Percentiles rank a stretch among this genome's conserved stretches.
Conservation (phyloP, 1,140 invertebrate genomes). For the Atta texana region DNA sequence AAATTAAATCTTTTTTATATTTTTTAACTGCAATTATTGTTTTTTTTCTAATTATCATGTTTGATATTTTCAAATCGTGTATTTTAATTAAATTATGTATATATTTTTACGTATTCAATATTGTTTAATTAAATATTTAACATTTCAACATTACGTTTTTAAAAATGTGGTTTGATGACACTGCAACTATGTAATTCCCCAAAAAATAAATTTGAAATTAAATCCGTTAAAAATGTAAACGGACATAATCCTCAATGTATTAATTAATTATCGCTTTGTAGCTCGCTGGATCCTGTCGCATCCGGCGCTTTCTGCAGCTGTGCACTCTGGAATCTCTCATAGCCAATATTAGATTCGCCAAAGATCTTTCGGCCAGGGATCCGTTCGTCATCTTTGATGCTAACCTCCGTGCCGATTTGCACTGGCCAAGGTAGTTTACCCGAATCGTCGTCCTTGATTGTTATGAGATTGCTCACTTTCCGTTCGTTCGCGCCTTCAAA, state of each 20-base stretch:
- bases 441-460: conserved; percentile 68
- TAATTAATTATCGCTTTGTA: conserved; percentile 71
- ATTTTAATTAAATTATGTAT: neutral
- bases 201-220: neutral
- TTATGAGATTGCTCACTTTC: conserved; percentile 76
- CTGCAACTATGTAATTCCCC: neutral
- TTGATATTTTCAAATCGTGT: neutral
- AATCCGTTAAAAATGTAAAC: neutral
- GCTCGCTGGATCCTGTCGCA: conserved; percentile 71
- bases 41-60: conserved; percentile 1
- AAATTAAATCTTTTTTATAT: neutral
- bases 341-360: conserved; percentile 75
- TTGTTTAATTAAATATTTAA: conserved; percentile 1
- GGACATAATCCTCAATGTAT: neutral
- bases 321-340: conserved; percentile 79
- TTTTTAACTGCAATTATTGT: neutral
- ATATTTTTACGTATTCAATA: neutral
- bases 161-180: neutral
- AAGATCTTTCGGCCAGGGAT: conserved; percentile 82
- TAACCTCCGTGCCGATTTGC: conserved; percentile 84
- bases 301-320: conserved; percentile 76
- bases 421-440: conserved; percentile 83
- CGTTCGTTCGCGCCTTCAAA: conserved; percentile 64
- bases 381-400: conserved; percentile 84
- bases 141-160: neutral